phyloP scores from a whole-genome alignment of 2,113 vertebrate genomes.

The Dasyurus viverrinus region DNA sequence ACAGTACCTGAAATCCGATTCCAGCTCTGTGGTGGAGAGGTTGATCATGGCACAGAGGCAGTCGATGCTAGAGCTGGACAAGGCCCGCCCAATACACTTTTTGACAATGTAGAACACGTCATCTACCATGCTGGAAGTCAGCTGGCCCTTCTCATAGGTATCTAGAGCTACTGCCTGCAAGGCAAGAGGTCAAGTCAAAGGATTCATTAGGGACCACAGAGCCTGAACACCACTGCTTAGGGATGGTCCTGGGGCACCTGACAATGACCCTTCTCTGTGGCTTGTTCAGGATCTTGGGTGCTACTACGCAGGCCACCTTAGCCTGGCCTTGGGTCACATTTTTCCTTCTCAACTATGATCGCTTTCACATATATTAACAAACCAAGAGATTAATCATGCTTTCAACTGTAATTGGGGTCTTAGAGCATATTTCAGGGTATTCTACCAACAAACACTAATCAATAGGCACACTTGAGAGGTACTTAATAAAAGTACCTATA shows the following conservation, averaged over 20 bases:
- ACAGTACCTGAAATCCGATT: conserved; percentile 95
- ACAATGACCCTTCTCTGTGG: conserved; percentile 11
- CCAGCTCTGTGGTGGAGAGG: conserved; percentile 94
- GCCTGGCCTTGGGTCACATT: not conserved
- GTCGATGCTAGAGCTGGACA: conserved; percentile 97
- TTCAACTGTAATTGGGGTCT: not conserved
- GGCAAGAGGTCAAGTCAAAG: not conserved
- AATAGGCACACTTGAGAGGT: not conserved
- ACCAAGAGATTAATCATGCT: conserved; percentile 27
- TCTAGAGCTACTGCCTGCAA: conserved; percentile 96
- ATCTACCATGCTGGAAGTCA: conserved; percentile 99
- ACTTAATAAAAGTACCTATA: not conserved
- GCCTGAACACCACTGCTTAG: not conserved
- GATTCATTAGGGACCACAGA: not conserved
- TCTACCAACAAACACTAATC: not conserved
- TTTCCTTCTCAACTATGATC: conserved; percentile 2
- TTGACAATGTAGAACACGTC: conserved; percentile 99
- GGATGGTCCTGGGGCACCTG: not conserved
- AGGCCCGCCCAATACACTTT: conserved; percentile 96
- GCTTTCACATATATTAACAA: not conserved
- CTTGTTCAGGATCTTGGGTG: conserved; percentile 1
- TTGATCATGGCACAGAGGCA: conserved; percentile 99
- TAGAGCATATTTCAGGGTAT: not conserved
- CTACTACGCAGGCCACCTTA: not conserved
- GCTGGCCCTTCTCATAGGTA: conserved; percentile 93